These are phyloP conservation scores for Lepidurus couesii DNA, from an alignment of 1,140 invertebrate species.

Conservation along the genomic window DNA sequence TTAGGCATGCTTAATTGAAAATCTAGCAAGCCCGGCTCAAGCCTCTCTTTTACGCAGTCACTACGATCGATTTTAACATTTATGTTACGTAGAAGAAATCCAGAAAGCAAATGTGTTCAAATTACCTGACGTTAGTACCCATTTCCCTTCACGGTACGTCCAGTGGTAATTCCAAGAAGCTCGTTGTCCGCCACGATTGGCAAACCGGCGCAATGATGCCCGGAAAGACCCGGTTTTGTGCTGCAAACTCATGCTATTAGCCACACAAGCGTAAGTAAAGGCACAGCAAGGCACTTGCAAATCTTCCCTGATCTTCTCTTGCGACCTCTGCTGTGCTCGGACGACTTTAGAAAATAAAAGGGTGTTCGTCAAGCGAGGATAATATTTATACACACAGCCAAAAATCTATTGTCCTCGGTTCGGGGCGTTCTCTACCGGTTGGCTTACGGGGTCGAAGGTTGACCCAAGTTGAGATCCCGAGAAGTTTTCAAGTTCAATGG, in stretches of 20 bases:
- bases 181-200: not conserved
- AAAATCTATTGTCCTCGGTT: not conserved
- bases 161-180: constrained; percentile 5
- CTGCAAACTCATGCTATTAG: not conserved
- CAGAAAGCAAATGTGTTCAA: not conserved
- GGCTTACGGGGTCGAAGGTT: not conserved
- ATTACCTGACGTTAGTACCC: not conserved
- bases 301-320: not conserved
- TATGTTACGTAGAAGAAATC: too few species aligned
- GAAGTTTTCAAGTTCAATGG: not conserved
- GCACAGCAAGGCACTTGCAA: too few species aligned
- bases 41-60: too few species aligned
- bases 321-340: not conserved
- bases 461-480: not conserved
- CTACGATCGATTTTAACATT: too few species aligned
- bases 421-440: not conserved
- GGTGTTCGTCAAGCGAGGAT: too few species aligned
- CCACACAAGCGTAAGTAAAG: not conserved
- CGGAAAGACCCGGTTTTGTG: not conserved
- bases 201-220: not conserved
- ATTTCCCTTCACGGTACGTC: not conserved
- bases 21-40: too few species aligned
- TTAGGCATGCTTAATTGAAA: too few species aligned
- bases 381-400: not conserved
- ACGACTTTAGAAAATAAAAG: not conserved